phyloP scores from a whole-genome alignment of 2,888 invertebrate species.

The Lymantria dispar region DNA sequence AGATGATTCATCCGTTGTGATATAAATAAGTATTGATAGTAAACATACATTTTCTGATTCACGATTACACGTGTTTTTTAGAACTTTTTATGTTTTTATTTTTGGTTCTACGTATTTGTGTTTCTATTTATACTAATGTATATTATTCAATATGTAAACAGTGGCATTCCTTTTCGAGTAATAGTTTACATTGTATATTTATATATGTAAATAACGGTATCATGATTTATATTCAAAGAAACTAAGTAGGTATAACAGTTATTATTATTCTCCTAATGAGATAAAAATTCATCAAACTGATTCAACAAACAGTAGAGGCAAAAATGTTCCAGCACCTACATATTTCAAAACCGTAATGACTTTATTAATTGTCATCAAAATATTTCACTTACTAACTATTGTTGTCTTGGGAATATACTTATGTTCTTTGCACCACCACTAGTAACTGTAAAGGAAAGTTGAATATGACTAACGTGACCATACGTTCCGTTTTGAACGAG shows the following conservation, averaged over 20 bases:
- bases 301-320: slow-evolving; percentile 16
- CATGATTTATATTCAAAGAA: slow-evolving; percentile 27
- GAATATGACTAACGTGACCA: too few relatives aligned
- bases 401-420: background rate
- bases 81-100: slow-evolving; percentile 9
- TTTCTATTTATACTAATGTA: slow-evolving; percentile 12
- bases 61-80: slow-evolving; percentile 14
- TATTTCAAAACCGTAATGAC: slow-evolving; percentile 15
- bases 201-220: slow-evolving; percentile 12
- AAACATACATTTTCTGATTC: slow-evolving; percentile 32
- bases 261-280: slow-evolving; percentile 19
- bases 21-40: slow-evolving; percentile 21
- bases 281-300: slow-evolving; percentile 11
- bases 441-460: too few relatives aligned
- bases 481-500: too few relatives aligned
- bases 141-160: slow-evolving; percentile 20
- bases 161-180: slow-evolving; percentile 11
- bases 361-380: slow-evolving; percentile 4
- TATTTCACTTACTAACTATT: too few relatives aligned
- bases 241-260: slow-evolving; percentile 12
- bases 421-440: too few relatives aligned
- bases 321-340: slow-evolving; percentile 10
- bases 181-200: slow-evolving; percentile 17
- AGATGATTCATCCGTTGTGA: slow-evolving; percentile 22
- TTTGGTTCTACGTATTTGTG: slow-evolving; percentile 5